Conservation (phyloP, 1,140 invertebrate species). For the Bombus confusus region DNA sequence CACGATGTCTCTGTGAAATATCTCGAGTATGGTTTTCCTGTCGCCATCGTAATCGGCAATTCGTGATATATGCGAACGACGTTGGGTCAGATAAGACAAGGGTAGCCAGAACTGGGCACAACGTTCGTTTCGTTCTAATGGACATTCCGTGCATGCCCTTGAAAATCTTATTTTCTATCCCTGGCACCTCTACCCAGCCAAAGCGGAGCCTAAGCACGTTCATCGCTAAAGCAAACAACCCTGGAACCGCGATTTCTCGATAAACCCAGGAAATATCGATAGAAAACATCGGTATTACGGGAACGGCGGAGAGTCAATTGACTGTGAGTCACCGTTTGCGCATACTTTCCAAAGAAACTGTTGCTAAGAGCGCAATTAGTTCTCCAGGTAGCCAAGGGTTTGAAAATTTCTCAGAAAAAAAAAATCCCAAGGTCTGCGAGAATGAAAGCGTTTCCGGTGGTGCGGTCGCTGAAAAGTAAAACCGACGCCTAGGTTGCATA, state of each 20-base stretch:
- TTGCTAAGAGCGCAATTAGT: conserved; percentile 41
- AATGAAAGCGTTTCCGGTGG: not conserved
- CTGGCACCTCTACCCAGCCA: not conserved
- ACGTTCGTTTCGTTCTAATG: conserved; percentile 31
- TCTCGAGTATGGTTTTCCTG: no score
- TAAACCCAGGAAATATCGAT: not conserved
- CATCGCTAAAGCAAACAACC: conserved; percentile 29
- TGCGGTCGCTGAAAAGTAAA: not conserved
- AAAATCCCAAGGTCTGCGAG: conserved; percentile 17
- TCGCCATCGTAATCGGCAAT: conserved; percentile 9
- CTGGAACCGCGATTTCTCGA: conserved; percentile 35
- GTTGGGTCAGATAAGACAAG: conserved; percentile 34
- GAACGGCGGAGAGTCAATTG: not conserved
- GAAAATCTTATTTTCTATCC: conserved; percentile 10
- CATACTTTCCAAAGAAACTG: not conserved
- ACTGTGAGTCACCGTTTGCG: conserved; percentile 15
- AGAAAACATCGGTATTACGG: not conserved
- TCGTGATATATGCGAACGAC: conserved; percentile 22
- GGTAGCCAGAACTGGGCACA: no score
- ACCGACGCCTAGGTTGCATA: no score
- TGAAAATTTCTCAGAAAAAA: not conserved
- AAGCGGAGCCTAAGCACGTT: not conserved
- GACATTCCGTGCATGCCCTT: conserved; percentile 39
- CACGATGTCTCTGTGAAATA: not conserved
- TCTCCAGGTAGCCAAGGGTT: conserved; percentile 47